Percentiles rank a stretch among this genome's conserved stretches.
Evolutionary conservation across 2,797 vertebrate species (phyloP).

Genomic region (Varecia variegata): DNA sequence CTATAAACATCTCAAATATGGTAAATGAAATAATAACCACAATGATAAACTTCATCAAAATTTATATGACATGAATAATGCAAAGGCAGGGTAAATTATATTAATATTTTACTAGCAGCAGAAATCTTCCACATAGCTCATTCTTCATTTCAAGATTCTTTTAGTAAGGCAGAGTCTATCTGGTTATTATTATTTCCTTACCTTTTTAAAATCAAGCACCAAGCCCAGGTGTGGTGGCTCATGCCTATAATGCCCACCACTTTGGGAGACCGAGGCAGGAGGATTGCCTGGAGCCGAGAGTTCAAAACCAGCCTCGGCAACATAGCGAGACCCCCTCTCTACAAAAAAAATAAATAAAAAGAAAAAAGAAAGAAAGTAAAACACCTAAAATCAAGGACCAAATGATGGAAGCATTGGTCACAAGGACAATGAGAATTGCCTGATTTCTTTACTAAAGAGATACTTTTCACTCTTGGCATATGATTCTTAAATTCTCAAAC

Average conservation of each 20-base stretch:
- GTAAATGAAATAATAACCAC: slow-evolving; percentile 48
- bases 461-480: neutral
- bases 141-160: slow-evolving; percentile 42
- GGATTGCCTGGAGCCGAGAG: neutral
- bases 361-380: neutral
- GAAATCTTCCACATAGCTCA: neutral
- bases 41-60: slow-evolving; percentile 61
- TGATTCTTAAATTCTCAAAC: neutral
- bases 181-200: slow-evolving; percentile 26
- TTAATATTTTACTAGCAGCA: neutral
- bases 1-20: slow-evolving; percentile 48
- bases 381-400: neutral
- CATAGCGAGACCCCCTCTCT: neutral
- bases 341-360: too few relatives aligned
- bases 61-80: slow-evolving; percentile 50
- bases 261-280: neutral
- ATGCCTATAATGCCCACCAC: neutral
- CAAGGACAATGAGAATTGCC: neutral
- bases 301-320: neutral
- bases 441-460: neutral
- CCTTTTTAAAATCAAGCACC: slow-evolving; percentile 9
- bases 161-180: neutral
- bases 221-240: neutral
- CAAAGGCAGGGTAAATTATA: slow-evolving; percentile 40
- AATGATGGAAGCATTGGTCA: neutral